Conservation (phyloP, 2,113 vertebrate genomes). For the Alligator mississippiensis region DNA sequence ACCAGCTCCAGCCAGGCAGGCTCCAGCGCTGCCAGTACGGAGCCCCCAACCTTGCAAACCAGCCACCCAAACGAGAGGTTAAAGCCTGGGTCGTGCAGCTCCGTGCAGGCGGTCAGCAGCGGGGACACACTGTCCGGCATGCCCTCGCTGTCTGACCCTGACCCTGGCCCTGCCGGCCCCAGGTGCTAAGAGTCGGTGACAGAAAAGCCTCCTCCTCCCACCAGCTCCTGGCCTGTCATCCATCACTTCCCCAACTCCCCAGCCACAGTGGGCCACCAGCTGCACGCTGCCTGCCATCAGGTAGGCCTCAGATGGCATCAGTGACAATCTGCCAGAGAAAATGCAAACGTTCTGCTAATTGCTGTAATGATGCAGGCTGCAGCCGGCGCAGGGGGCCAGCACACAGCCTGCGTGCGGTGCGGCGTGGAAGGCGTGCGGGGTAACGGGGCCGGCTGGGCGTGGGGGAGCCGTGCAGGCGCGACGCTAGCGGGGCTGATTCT, state of each 20-base stretch:
- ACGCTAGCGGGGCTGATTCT: background rate
- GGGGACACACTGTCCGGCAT: too few species aligned
- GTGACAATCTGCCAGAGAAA: background rate
- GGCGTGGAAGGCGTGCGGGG: background rate
- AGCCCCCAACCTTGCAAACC: background rate
- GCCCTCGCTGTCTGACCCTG: background rate
- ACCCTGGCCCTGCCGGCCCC: background rate
- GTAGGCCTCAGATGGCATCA: background rate
- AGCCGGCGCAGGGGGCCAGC: too few species aligned
- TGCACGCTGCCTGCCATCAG: background rate
- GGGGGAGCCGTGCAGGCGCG: too few species aligned
- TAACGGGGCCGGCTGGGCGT: background rate
- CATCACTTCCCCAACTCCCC: background rate
- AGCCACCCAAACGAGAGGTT: too few species aligned
- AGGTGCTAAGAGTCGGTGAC: too few species aligned
- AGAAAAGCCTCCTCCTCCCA: too few species aligned
- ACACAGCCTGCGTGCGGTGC: background rate
- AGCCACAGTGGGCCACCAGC: background rate
- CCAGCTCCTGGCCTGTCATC: background rate
- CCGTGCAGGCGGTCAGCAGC: too few species aligned
- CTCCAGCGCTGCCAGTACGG: background rate
- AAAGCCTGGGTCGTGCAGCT: background rate
- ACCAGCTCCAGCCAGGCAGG: background rate
- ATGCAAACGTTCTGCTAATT: background rate
- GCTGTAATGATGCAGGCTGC: too few species aligned